Percentiles rank a stretch among this genome's conserved stretches.
Evolutionary conservation across 1,140 invertebrate genomes (phyloP).

Genomic region (Habropoda laboriosa): DNA sequence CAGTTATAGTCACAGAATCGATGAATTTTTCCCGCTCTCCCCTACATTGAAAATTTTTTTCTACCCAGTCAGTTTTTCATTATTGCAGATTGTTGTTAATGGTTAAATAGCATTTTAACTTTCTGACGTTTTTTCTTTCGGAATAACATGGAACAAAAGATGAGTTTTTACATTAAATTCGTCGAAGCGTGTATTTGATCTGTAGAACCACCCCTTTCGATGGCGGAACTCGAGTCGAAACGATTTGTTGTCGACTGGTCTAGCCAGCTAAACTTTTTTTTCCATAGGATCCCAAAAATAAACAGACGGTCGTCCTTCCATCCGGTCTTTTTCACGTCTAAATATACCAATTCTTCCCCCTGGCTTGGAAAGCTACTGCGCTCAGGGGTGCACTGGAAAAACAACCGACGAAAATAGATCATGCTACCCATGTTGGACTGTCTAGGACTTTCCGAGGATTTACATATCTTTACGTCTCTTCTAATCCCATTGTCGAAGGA

Average conservation of each 20-base stretch:
- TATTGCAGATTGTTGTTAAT: no score
- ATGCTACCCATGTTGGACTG: not conserved
- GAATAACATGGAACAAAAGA: no score
- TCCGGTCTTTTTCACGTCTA: slow-evolving; percentile 13
- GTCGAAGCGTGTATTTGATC: not conserved
- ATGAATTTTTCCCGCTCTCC: no score
- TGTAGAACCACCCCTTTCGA: not conserved
- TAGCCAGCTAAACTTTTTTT: not conserved
- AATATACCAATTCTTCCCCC: slow-evolving; percentile 11
- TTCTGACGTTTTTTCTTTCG: no score
- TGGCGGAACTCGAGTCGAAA: not conserved
- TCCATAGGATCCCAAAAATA: not conserved
- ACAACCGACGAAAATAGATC: slow-evolving; percentile 10
- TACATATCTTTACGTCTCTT: not conserved
- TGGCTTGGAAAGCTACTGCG: no score
- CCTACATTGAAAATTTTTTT: no score
- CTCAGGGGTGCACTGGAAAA: not conserved
- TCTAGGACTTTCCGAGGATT: not conserved
- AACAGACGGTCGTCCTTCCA: slow-evolving; percentile 20
- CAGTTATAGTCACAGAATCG: no score
- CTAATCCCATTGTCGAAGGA: not conserved
- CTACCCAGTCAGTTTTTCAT: no score
- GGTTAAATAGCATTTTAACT: no score
- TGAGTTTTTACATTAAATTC: no score
- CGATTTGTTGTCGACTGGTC: slow-evolving; percentile 11